Evolutionary conservation across 2,113 vertebrate species (phyloP).

Genomic region (Melospiza melodia): DNA sequence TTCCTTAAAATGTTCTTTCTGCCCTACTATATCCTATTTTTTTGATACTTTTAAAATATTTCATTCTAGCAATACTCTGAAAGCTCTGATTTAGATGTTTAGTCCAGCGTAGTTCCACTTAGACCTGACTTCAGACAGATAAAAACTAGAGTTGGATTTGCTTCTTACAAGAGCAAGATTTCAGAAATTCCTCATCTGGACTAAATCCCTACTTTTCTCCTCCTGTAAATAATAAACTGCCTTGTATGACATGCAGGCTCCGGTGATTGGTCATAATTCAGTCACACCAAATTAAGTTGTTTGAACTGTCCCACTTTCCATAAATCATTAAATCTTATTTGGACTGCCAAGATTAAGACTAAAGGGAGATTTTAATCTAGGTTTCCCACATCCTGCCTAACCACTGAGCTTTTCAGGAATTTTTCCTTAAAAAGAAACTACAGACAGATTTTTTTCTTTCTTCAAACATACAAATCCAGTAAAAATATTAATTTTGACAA

Average conservation of each 20-base stretch:
- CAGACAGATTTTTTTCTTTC: not conserved
- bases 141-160: not conserved
- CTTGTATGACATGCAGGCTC: not conserved
- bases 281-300: not conserved
- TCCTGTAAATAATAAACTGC: not conserved
- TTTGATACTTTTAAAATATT: not conserved
- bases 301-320: not conserved
- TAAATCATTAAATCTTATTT: not conserved
- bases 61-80: not conserved
- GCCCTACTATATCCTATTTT: not conserved
- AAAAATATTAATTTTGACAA: not conserved
- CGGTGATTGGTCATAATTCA: not conserved
- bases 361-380: not conserved
- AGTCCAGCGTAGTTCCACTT: not conserved
- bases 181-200: not conserved
- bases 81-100: not conserved
- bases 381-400: not conserved
- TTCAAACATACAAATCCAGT: not conserved
- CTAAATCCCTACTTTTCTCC: not conserved
- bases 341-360: not conserved
- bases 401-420: not conserved
- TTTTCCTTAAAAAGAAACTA: not conserved
- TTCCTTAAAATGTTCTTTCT: not conserved
- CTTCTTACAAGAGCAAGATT: not conserved
- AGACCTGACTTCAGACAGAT: not conserved